These are phyloP conservation scores for Cephus sareptanus DNA, from an alignment of 2,888 invertebrate species.

Conservation along the genomic window DNA sequence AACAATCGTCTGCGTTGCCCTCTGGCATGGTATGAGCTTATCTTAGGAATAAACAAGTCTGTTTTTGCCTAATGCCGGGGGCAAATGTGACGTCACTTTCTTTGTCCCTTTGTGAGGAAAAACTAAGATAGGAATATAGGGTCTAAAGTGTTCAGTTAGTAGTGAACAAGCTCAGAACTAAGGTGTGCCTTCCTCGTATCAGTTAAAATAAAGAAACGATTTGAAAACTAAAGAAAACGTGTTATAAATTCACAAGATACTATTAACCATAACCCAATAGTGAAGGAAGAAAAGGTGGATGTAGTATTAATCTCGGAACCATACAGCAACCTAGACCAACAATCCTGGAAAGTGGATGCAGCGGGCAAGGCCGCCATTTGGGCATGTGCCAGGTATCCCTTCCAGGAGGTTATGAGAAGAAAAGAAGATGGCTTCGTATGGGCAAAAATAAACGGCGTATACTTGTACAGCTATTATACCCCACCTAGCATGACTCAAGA, in stretches of 20 bases:
- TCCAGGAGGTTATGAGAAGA: conserved; percentile 17
- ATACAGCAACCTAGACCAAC: conserved; percentile 17
- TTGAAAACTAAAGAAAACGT: neutral
- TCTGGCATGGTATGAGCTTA: too few relatives aligned
- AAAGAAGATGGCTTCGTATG: conserved; percentile 17
- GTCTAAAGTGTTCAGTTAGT: too few relatives aligned
- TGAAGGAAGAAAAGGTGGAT: conserved; percentile 22
- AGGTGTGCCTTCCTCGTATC: too few relatives aligned
- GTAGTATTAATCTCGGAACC: conserved; percentile 31
- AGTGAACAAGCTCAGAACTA: too few relatives aligned
- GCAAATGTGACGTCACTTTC: too few relatives aligned
- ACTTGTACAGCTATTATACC: conserved; percentile 29
- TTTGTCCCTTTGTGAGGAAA: too few relatives aligned
- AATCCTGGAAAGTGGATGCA: conserved; percentile 23
- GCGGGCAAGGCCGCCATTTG: conserved; percentile 26
- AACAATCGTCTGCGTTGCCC: too few relatives aligned
- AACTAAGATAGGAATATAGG: too few relatives aligned
- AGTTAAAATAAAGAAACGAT: too few relatives aligned
- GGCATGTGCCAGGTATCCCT: conserved; percentile 16
- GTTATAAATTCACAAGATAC: conserved; percentile 18
- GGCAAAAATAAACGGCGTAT: conserved; percentile 19
- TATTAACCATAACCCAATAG: conserved; percentile 20
- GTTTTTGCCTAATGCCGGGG: too few relatives aligned
- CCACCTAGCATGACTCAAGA: conserved; percentile 22
- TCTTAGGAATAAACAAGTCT: too few relatives aligned